Percentiles rank a stretch among this genome's conserved stretches.
These are phyloP conservation scores for Eristalis intricaria DNA, from an alignment of 2,888 invertebrate genomes.

Conservation along the genomic window DNA sequence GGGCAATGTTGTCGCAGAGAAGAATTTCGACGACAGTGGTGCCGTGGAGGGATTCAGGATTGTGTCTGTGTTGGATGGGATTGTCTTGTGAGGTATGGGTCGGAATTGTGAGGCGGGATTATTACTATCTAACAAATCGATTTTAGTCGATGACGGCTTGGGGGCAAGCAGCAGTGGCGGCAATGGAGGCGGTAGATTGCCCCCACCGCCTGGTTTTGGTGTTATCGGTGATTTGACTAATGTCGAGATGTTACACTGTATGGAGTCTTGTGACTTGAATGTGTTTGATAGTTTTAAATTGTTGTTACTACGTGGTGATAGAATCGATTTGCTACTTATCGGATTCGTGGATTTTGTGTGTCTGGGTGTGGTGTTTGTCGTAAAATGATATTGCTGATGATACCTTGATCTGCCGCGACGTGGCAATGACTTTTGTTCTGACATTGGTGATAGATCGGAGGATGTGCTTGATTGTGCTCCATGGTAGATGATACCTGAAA, in stretches of 20 bases:
- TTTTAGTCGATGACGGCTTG: slow-evolving; percentile 72
- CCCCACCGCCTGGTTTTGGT: slow-evolving; percentile 75
- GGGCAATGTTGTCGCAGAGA: slow-evolving; percentile 80
- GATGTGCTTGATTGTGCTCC: slow-evolving; percentile 89
- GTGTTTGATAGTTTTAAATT: slow-evolving; percentile 81
- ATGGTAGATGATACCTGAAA: slow-evolving; percentile 87
- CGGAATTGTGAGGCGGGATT: slow-evolving; percentile 81
- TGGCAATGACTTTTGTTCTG: slow-evolving; percentile 89
- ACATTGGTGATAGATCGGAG: slow-evolving; percentile 89
- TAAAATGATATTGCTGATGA: slow-evolving; percentile 82
- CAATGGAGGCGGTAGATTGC: slow-evolving; percentile 62
- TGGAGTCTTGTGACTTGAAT: slow-evolving; percentile 81
- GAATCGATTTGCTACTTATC: slow-evolving; percentile 80
- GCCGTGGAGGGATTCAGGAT: slow-evolving; percentile 80
- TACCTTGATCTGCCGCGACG: slow-evolving; percentile 88
- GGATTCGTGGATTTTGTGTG: slow-evolving; percentile 80
- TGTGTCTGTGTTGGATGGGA: slow-evolving; percentile 75
- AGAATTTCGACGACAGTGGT: slow-evolving; percentile 80
- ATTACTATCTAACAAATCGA: slow-evolving; percentile 73
- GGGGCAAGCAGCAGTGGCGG: slow-evolving; percentile 74
- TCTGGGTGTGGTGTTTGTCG: slow-evolving; percentile 82
- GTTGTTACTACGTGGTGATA: slow-evolving; percentile 81
- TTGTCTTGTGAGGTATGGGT: slow-evolving; percentile 81
- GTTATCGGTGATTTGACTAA: slow-evolving; percentile 80
- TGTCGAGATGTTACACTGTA: slow-evolving; percentile 81